Base-by-base conservation (phyloP, 2,113 vertebrate species). In the Podilymbus podiceps region DNA sequence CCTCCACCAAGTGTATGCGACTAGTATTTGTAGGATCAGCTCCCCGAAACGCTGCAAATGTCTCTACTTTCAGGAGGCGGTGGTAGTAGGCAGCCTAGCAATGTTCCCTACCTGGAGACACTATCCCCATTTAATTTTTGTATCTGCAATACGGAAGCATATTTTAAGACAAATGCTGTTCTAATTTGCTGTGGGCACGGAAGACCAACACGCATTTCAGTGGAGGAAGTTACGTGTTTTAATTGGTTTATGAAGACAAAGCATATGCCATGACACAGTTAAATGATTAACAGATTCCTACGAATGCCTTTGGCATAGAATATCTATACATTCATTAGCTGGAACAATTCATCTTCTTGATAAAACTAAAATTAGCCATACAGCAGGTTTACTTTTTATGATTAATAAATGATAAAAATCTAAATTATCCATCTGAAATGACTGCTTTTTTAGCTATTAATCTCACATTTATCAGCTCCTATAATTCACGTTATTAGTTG, bases 321-420 rank as follows among this genome's bases (percentile, higher is more conserved):
- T 98, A 98, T 98, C 98, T 98, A 98, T 98, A 98, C 88, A 67
- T 98, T 98, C 98, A 98, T 98, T 98, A 98, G 97, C 94, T 95
- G 85, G 93, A 97, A 98, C 98, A 97, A 98, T 98, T 98, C 95
- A 97, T 98, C 98, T 98, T 98, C 97, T 97, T 98, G 98, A 98
- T 98, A 98, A 98, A 98, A 98, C 97, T 98, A 98, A 98, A 98
- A 98, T 98, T 97, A 98, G 98, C 97, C 98, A 97, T 98, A 97
- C 77, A 97, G 97, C 95, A 98, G 97, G 97, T 98, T 98, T 98
- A 98, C 97, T 97, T 98, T 98, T 98, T 97, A 98, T 97, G 98
- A 98, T 97, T 97, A 98, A 98, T 97, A 98, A 98, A 98, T 98
- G 97, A 98, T 98, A 98, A 97, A 98, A 98, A 98, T 97, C 98